phyloP scores from a whole-genome alignment of 2,888 invertebrate genomes.

The Drepanosiphum platanoidis region DNA sequence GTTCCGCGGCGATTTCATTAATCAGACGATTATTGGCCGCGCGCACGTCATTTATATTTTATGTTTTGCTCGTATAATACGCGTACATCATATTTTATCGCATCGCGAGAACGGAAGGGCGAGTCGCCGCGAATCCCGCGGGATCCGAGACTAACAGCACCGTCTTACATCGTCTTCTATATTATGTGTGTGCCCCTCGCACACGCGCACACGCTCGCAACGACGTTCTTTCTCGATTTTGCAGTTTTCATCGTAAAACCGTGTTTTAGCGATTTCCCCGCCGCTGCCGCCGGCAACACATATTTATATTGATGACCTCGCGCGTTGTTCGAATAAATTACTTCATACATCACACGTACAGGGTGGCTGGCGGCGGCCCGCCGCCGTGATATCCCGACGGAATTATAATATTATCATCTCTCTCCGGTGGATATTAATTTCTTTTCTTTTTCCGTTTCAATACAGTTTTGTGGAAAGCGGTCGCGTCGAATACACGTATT shows the following conservation, averaged over 20 bases:
- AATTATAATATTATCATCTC: no score
- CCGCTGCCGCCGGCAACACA: neutral
- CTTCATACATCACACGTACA: neutral
- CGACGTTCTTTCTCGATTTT: neutral
- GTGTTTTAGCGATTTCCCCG: neutral
- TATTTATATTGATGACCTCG: constrained; percentile 13
- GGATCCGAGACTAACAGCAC: neutral
- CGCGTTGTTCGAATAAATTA: constrained; percentile 29
- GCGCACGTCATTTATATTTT: neutral
- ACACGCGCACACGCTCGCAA: no score
- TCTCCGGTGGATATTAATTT: no score
- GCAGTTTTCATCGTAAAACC: constrained; percentile 35
- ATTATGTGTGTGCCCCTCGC: no score
- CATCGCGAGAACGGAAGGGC: neutral
- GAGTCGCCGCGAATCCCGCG: neutral
- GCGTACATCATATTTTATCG: neutral
- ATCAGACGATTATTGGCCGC: constrained; percentile 13
- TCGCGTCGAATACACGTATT: no score
- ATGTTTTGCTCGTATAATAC: no score
- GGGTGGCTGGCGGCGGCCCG: no score
- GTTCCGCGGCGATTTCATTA: constrained; percentile 26
- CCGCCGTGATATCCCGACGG: no score
- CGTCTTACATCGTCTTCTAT: constrained; percentile 1
- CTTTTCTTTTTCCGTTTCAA: no score
- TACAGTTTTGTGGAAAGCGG: no score